Base-by-base conservation (phyloP, 2,797 vertebrate genomes). In the Peromyscus attwateri region DNA sequence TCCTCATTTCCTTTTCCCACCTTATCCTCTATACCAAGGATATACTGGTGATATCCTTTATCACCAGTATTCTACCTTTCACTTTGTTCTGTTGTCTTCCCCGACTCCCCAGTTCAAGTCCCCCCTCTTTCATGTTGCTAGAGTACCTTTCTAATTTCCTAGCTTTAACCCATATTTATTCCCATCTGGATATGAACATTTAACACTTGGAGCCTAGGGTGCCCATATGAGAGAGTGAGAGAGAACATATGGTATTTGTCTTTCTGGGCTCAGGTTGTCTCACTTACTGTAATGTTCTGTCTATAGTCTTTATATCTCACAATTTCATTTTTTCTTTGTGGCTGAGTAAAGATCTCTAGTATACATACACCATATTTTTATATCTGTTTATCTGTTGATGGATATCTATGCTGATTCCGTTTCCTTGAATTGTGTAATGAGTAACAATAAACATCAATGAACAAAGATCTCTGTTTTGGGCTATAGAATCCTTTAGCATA, bases 1-100 rank as follows among this genome's bases (percentile, higher is more conserved):
- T 7, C 55, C 4, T 14, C 14, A 12, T 62, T 25, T 27, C 3
- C n/a, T 1, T 27, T 6, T n/a, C 10, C 13, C 16, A 5, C 12
- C 25, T 17, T 83, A 23, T 64, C 37, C 14, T 83, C 60, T 64
- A 19, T 2, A 25, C 13, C 34, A n/a, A n/a, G n/a, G n/a, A n/a
- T n/a, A n/a, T n/a, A n/a, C n/a, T n/a, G n/a, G n/a, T n/a, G n/a
- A n/a, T n/a, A n/a, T n/a, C 1, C 46, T 31, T 83, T 31, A 31
- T 11, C 19, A 27, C 16, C 2, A 83, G 27, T 64, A 14, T 43
- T 8, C 2, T 4, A 43, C 37, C 37, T 83, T 62, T 23, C 8
- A 43, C 23, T 40, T 29, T 83, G 60, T 83, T 62, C 37, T 31
- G 14, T 43, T 64, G 4, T 43, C 8, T 64, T 43, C 10, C 27